Base-by-base conservation (phyloP, 2,888 invertebrate genomes). In the Amorpha juglandis region DNA sequence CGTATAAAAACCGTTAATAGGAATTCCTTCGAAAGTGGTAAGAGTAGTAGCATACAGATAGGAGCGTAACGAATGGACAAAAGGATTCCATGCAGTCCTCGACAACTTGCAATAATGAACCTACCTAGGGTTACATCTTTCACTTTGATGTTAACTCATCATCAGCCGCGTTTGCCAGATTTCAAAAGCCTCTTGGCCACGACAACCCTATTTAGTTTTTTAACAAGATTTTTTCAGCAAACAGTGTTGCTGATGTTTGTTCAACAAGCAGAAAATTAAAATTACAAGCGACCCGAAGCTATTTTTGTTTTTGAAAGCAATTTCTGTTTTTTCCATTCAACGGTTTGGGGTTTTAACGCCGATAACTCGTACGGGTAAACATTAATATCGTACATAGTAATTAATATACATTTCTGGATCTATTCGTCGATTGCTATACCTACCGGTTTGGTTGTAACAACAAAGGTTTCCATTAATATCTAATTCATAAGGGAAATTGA, bases 251-350 rank as follows among this genome's bases (percentile, higher is more conserved):
- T 80, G 84, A 87, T 84, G 83, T 80, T 81, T 84, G 86, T 75
- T 81, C 82, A 87, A 84, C 86, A 79, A 81, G 86, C 85, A 85
- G 89, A 89, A 90, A 89, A 89, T 90, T 87, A 88, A 87, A 88
- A 82, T 78, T 82, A 79, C 81, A 83, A 86, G 82, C 81, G 81
- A 80, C 73, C 83, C 76, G 74, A 38, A 77, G 84, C 78, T 81
- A 78, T 79, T 81, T 58, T 83, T 80, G 80, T 81, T 85, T 83
- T 74, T 76, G 71, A 72, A 78, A 79, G 77, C 76, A 74, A 81
- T 79, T 79, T 83, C 79, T 82, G 78, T 78, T 78, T 76, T 73
- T 27, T 27, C 4, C 27, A 79, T 80, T 76, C 77, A 81, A 84
- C 82, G 83, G 83, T 75, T 83, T 68, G 73, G 73, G 74, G 72